phyloP scores from a whole-genome alignment of 2,797 vertebrate genomes.

The Periophthalmus magnuspinnatus region DNA sequence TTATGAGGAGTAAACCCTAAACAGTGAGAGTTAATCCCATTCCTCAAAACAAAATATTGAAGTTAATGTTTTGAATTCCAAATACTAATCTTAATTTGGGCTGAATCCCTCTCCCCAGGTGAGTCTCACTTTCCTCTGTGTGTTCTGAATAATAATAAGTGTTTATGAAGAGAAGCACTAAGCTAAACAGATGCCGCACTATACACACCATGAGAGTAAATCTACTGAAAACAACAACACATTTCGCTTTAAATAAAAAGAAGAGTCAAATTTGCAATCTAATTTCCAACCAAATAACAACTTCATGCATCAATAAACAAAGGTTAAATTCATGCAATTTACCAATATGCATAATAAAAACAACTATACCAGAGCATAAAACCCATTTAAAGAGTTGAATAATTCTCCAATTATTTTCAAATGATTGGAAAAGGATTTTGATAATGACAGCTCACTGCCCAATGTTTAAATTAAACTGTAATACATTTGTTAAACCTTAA shows the following conservation, averaged over 20 bases:
- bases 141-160: conserved; percentile 4
- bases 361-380: no score
- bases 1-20: conserved; percentile 10
- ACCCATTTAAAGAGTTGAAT: no score
- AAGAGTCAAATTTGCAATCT: conserved; percentile 13
- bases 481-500: background rate
- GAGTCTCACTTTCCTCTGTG: background rate
- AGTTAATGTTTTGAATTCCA: background rate
- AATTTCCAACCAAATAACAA: conserved; percentile 6
- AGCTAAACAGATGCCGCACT: background rate
- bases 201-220: background rate
- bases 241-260: background rate
- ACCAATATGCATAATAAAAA: conserved; percentile 7
- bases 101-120: conserved; percentile 2
- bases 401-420: background rate
- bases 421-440: background rate
- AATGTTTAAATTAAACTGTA: background rate
- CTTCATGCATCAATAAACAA: conserved; percentile 20
- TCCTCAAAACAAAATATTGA: background rate
- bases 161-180: background rate
- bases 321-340: conserved; percentile 29
- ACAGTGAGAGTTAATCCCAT: background rate
- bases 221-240: background rate
- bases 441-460: background rate
- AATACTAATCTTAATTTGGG: background rate